phyloP scores from a whole-genome alignment of 2,888 invertebrate species.

The Eristalinus aeneus region DNA sequence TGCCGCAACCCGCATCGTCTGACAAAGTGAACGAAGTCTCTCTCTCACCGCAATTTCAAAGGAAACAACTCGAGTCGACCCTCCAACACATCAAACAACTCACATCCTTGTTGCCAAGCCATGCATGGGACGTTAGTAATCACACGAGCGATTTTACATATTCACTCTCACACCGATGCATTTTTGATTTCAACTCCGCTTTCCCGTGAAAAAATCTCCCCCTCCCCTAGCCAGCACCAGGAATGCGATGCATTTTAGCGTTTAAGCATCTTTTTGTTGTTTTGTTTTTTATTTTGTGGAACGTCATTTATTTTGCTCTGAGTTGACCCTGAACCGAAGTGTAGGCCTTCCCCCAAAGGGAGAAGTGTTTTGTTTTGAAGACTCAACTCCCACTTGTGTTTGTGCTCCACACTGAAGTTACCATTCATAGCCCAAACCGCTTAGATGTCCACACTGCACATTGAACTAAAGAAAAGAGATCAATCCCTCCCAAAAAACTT shows the following conservation, averaged over 20 bases:
- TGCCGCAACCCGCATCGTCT: background rate
- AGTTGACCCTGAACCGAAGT: background rate
- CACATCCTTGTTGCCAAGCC: background rate
- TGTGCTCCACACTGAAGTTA: background rate
- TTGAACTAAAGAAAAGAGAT: background rate
- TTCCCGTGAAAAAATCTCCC: background rate
- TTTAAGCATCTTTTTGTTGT: background rate
- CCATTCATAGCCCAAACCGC: slow-evolving; percentile 21
- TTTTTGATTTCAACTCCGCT: background rate
- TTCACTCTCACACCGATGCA: background rate
- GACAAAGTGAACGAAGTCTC: background rate
- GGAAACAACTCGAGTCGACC: background rate
- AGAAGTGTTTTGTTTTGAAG: background rate
- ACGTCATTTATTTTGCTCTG: slow-evolving; percentile 4
- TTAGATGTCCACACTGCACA: slow-evolving; percentile 53
- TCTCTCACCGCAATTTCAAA: background rate
- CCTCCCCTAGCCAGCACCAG: background rate
- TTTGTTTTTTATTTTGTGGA: background rate
- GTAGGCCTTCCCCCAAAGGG: background rate
- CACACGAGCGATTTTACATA: background rate
- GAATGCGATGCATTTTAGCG: background rate
- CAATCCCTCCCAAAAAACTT: background rate
- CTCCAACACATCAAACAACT: background rate
- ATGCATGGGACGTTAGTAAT: background rate
- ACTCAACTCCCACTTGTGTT: slow-evolving; percentile 9